Evolutionary conservation across 2,888 invertebrate genomes (phyloP), one percentile per base, ranked within the genome.

Genomic region (Cryptocephalus primarius): DNA sequence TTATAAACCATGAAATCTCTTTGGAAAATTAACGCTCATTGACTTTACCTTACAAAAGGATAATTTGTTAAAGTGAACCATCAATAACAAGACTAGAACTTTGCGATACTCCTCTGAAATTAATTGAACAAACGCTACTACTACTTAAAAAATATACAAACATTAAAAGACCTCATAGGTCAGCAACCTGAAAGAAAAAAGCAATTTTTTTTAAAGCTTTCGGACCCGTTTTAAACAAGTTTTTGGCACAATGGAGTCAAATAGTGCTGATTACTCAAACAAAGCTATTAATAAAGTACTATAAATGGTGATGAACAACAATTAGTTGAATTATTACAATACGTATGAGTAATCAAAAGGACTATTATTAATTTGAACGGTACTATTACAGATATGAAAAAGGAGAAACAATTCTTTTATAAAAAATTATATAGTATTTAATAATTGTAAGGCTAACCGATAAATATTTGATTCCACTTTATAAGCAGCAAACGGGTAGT

Each of bases 321-420:
- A 12, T 11, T 51, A 11, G 9, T 45, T 34, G 32, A 47, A 14
- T 38, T 55, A 32, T 33, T 53, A 9, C 41, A 48, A 12, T 50
- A 53, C 48, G 39, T 51, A 32, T 50, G 50, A 44, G 46, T 52
- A 12, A 45, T 50, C 39, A 32, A 47, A 39, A 47, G 40, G 34
- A 53, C 51, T 1, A 50, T 53, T 12, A 32, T 13, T 11, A 52
- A 49, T 32, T 52, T 54, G 43, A 54, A 54, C 38, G 39, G 43
- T 36, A 43, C 54, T n/a, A 48, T 54, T 40, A 44, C 51, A 9
- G 43, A 48, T 31, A 9, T 53, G 32, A 40, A 54, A 8, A 43
- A 40, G 32, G 49, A 52, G 40, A 40, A 33, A 32, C 11, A 40
- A 22, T 42, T 43, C n/a, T 48, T 50, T 39, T 39, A 54, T 32